Base-by-base conservation (phyloP, 2,113 vertebrate species). In the Alosa alosa region DNA sequence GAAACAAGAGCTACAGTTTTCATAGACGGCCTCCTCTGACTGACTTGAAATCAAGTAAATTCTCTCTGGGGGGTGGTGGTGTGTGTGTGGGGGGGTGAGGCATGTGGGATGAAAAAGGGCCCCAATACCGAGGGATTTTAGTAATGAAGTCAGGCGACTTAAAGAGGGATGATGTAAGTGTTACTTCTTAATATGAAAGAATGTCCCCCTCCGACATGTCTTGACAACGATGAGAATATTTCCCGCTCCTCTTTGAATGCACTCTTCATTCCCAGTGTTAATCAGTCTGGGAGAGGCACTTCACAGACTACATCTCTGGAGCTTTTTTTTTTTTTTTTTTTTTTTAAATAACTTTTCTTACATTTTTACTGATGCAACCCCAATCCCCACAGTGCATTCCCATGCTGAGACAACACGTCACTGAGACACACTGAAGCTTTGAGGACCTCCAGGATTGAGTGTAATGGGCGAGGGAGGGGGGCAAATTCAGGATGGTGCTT, bases 101-200 rank as follows among this genome's bases (percentile, higher is more conserved):
- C 36, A 86, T 84, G 83, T 50, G 84, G 86, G 81, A 78, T 78
- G 72, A 78, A 78, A 78, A 78, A 78, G 36, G 25, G 10, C 82
- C 50, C 49, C 72, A 55, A 68, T 60, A 85, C 86, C 84, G 47
- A 47, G 83, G 87, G 87, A 88, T 81, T 75, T 81, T 41, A 81
- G 68, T 52, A 81, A 78, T 88, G 83, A 68, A 41, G 85, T 60
- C 85, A 86, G 86, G 83, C 60, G 84, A 81, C 25, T 72, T 86
- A 85, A 87, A 85, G 47, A 47, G 78, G 72, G 83, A 84, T 91
- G 90, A 89, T 89, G 89, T 88, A 89, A 89, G 87, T 87, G 84
- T 88, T 89, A 88, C 87, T 47, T 49, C 84, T 84, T 81, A 31
- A 86, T 68, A 50, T 60, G 85, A 86, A 89, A 89, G 82, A 86